Conservation (phyloP, 1,140 invertebrate species). For the Helicoverpa zea region DNA sequence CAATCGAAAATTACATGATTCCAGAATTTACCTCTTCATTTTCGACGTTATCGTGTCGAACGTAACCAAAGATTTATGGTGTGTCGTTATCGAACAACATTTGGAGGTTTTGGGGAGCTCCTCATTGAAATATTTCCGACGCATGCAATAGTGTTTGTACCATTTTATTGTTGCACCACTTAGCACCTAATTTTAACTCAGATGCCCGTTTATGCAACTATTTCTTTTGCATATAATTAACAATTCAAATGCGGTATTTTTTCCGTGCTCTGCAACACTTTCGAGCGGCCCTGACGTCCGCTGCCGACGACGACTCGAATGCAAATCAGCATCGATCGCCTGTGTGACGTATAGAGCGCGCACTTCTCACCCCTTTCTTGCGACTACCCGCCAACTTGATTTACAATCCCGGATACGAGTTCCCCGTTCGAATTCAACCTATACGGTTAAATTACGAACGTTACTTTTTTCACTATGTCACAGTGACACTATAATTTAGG, state of each 20-base stretch:
- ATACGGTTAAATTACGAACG: constrained; percentile 77
- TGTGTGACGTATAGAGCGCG: constrained; percentile 77
- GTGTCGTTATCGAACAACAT: constrained; percentile 37
- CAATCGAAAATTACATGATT: constrained; percentile 59
- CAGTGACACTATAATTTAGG: constrained; percentile 84
- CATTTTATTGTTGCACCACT: constrained; percentile 67
- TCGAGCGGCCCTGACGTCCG: constrained; percentile 81
- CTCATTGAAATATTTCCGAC: constrained; percentile 22
- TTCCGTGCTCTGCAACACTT: constrained; percentile 78
- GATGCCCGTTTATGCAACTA: constrained; percentile 78
- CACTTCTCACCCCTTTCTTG: constrained; percentile 83
- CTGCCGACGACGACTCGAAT: constrained; percentile 74
- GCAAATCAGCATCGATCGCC: constrained; percentile 85
- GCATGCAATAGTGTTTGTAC: constrained; percentile 59
- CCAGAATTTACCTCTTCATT: constrained; percentile 48
- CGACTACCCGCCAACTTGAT: constrained; percentile 82
- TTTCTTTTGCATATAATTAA: constrained; percentile 81
- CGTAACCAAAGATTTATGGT: constrained; percentile 16
- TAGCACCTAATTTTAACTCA: constrained; percentile 76
- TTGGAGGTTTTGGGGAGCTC: not conserved
- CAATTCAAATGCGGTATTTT: constrained; percentile 84
- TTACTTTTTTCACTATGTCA: constrained; percentile 81
- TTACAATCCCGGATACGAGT: constrained; percentile 81
- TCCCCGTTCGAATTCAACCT: constrained; percentile 75
- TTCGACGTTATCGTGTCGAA: constrained; percentile 34